These are phyloP conservation scores for Lydus trimaculatus DNA, from an alignment of 2,888 invertebrate species.

Conservation along the genomic window DNA sequence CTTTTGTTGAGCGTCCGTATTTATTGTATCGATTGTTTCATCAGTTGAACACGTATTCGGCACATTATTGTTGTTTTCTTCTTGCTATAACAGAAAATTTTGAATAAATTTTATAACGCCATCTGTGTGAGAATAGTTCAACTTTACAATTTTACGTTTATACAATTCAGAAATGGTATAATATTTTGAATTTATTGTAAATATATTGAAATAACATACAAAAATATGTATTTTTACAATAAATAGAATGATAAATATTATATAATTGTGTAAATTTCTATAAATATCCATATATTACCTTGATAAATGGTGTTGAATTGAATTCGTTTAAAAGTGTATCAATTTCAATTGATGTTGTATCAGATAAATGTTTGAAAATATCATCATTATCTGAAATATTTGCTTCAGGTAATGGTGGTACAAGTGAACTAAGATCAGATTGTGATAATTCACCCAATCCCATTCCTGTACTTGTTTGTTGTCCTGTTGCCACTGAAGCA, in stretches of 20 bases:
- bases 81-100: slow-evolving; percentile 54
- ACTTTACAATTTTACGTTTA: neutral
- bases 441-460: slow-evolving; percentile 73
- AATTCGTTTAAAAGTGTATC: slow-evolving; percentile 83
- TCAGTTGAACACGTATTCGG: slow-evolving; percentile 43
- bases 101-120: neutral
- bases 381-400: slow-evolving; percentile 72
- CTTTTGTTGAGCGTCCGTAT: slow-evolving; percentile 49
- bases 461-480: slow-evolving; percentile 61
- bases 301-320: slow-evolving; percentile 72
- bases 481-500: slow-evolving; percentile 66
- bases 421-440: slow-evolving; percentile 74
- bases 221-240: neutral
- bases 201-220: neutral
- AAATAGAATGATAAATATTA: neutral
- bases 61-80: slow-evolving; percentile 64
- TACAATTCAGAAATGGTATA: neutral
- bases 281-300: slow-evolving; percentile 66
- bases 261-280: neutral
- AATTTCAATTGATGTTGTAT: slow-evolving; percentile 85
- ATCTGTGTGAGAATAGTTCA: slow-evolving; percentile 1
- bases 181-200: neutral
- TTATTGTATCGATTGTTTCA: slow-evolving; percentile 40
- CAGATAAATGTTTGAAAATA: slow-evolving; percentile 81
- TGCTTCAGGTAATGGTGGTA: slow-evolving; percentile 67